A percentile compares a stretch with the other conserved stretches of the same genome.
Conservation (phyloP, 2,888 invertebrate species). For the Parnassius smintheus region DNA sequence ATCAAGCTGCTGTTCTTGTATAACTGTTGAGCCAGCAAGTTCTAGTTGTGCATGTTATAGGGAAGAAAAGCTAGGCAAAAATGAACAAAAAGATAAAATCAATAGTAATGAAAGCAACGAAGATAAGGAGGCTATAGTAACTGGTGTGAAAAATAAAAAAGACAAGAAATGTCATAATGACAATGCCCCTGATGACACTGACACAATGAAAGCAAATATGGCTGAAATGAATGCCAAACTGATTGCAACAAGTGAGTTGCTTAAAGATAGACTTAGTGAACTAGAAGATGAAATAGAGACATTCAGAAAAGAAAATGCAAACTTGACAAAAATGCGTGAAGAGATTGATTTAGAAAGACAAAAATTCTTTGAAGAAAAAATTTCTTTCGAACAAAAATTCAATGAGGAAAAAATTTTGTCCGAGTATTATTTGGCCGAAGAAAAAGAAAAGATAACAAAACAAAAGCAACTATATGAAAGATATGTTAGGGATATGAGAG, state of each 20-base stretch:
- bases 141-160: conserved; percentile 36
- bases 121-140: conserved; percentile 29
- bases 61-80: conserved; percentile 19
- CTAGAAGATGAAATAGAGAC: conserved; percentile 83
- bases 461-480: conserved; percentile 84
- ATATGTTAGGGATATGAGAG: conserved; percentile 85
- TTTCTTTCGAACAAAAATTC: conserved; percentile 79
- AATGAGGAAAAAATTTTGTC: conserved; percentile 84
- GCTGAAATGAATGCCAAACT: conserved; percentile 72
- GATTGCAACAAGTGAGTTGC: conserved; percentile 79
- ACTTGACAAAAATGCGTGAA: conserved; percentile 78
- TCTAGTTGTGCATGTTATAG: conserved; percentile 22
- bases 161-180: conserved; percentile 50
- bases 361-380: conserved; percentile 82
- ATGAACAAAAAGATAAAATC: conserved; percentile 33
- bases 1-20: conserved; percentile 68
- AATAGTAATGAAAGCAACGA: conserved; percentile 32
- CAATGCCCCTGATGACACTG: conserved; percentile 50
- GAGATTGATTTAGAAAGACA: conserved; percentile 83
- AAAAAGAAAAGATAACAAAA: conserved; percentile 84
- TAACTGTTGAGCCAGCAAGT: conserved; percentile 50
- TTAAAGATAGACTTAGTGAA: conserved; percentile 83
- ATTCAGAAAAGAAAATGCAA: conserved; percentile 76
- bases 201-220: conserved; percentile 60
- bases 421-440: conserved; percentile 85